phyloP scores from a whole-genome alignment of 2,888 invertebrate genomes.

The Anarsia innoxiella region DNA sequence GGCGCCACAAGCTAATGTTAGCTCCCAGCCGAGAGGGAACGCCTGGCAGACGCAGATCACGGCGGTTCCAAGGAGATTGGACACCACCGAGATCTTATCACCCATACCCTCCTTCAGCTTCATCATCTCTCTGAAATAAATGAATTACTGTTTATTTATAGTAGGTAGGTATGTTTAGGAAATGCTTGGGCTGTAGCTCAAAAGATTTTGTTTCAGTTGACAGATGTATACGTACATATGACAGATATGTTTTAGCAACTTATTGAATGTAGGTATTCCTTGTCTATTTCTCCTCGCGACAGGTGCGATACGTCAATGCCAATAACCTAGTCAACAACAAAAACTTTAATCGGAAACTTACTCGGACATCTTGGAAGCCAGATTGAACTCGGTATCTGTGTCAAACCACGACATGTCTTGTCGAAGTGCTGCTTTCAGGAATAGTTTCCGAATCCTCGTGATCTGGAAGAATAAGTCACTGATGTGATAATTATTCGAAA shows the following conservation, averaged over 20 bases:
- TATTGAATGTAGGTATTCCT: no score
- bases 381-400: constrained; percentile 79
- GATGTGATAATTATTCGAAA: no score
- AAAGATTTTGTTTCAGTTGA: no score
- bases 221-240: no score
- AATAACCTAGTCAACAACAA: no score
- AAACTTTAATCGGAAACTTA: constrained; percentile 74
- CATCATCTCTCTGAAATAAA: constrained; percentile 79
- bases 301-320: no score
- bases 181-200: no score
- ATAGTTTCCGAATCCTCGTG: constrained; percentile 76
- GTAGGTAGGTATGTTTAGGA: no score
- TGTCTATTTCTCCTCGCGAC: no score
- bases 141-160: no score
- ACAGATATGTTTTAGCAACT: no score
- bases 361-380: constrained; percentile 84
- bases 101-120: constrained; percentile 89
- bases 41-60: constrained; percentile 81
- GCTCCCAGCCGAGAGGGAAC: constrained; percentile 88
- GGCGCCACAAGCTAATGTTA: constrained; percentile 85
- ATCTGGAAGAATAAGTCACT: no score
- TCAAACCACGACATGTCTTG: constrained; percentile 88
- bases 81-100: constrained; percentile 86
- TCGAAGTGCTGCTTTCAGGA: constrained; percentile 77
- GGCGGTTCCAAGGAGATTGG: constrained; percentile 81